phyloP scores from a whole-genome alignment of 2,113 vertebrate genomes.

The Piliocolobus tephrosceles region DNA sequence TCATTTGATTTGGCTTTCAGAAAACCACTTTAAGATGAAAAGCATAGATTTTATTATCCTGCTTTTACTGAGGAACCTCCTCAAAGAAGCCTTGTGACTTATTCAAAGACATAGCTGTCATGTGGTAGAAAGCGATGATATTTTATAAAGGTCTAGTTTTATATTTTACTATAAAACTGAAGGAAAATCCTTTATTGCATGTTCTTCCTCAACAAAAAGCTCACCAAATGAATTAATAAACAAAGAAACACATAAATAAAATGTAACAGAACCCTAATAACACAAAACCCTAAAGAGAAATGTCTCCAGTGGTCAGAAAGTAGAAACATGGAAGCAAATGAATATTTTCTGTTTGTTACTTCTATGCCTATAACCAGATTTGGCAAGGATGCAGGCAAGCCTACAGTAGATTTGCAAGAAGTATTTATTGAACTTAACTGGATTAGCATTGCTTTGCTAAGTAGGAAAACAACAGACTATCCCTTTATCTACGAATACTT shows the following conservation, averaged over 20 bases:
- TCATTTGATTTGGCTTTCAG: not conserved
- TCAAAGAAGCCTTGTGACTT: not conserved
- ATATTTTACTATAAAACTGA: not conserved
- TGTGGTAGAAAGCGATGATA: not conserved
- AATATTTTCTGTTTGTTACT: not conserved
- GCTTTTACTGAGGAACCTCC: not conserved
- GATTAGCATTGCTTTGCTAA: not conserved
- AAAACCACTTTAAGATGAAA: not conserved
- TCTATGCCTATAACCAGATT: not conserved
- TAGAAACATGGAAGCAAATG: not conserved
- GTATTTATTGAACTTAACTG: not conserved
- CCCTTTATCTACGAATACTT: not conserved
- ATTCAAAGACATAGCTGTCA: not conserved
- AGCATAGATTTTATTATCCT: not conserved
- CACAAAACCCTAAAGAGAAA: not conserved
- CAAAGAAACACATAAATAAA: not conserved
- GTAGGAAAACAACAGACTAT: not conserved
- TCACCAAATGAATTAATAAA: not conserved
- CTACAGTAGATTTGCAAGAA: not conserved
- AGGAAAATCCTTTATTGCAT: not conserved
- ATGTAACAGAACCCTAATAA: not conserved
- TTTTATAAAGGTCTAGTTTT: conserved; percentile 13
- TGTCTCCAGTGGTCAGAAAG: not conserved
- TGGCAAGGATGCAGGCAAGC: not conserved
- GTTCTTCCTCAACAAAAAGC: not conserved